Percentiles rank a stretch among this genome's conserved stretches.
These are phyloP conservation scores for Dasysyrphus albostriatus DNA, from an alignment of 2,888 invertebrate genomes.

Conservation along the genomic window DNA sequence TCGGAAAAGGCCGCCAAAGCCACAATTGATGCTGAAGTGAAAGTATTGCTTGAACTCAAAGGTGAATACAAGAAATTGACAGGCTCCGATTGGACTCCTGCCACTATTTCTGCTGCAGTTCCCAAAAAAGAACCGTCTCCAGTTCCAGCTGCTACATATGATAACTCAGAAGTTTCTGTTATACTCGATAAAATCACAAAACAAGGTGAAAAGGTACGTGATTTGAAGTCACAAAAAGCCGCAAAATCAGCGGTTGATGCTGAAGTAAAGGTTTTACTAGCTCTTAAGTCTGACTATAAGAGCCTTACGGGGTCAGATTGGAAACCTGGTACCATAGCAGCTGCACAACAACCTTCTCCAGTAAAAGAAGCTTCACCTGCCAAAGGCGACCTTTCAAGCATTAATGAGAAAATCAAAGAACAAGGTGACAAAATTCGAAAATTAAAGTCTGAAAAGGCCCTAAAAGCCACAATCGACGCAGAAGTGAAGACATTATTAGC, in stretches of 20 bases:
- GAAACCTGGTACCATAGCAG: conserved; percentile 84
- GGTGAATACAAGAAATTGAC: conserved; percentile 90
- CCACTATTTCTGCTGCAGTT: conserved; percentile 79
- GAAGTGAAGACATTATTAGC: conserved; percentile 85
- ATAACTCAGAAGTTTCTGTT: neutral
- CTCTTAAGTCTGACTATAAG: conserved; percentile 91
- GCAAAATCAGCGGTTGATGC: conserved; percentile 86
- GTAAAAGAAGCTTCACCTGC: conserved; percentile 49
- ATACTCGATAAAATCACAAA: conserved; percentile 82
- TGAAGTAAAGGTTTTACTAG: conserved; percentile 87
- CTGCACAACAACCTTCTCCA: conserved; percentile 42
- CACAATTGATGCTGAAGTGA: conserved; percentile 86
- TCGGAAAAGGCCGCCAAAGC: conserved; percentile 88
- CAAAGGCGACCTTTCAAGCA: conserved; percentile 70
- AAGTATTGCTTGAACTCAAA: conserved; percentile 89
- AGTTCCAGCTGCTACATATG: conserved; percentile 77
- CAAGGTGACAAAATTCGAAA: conserved; percentile 87
- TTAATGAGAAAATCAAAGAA: conserved; percentile 84
- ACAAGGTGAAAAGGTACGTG: conserved; percentile 90
- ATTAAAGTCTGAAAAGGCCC: conserved; percentile 85
- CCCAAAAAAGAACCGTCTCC: conserved; percentile 78
- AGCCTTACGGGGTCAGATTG: conserved; percentile 86
- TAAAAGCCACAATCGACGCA: conserved; percentile 85
- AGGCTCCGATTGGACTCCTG: conserved; percentile 85
- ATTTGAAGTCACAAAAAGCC: conserved; percentile 89